Base-by-base conservation (phyloP, 2,888 invertebrate genomes). In the Oligia latruncula region DNA sequence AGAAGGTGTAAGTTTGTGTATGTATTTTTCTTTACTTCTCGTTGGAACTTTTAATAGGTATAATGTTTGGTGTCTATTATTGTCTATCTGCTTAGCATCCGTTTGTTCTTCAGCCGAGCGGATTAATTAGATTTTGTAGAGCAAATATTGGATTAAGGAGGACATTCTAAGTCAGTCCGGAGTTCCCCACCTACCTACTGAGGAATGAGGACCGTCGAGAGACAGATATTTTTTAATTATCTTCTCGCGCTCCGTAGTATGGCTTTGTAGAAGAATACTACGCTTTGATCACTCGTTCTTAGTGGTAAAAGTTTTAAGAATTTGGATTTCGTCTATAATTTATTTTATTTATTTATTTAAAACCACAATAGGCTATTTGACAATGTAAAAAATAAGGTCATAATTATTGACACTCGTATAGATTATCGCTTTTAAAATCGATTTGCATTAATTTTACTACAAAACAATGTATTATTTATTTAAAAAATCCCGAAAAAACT, bases 141-240 rank as follows among this genome's bases (percentile, higher is more conserved):
- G 15, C 52, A 81, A 86, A 83, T 86, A 82, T 76, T 86, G 29
- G 86, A 62, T 86, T 82, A 83, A 82, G 86, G 86, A 35, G 43
- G 35, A 72, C 64, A 72, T 75, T 81, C 81, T 85, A 67, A 64
- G 71, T 67, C 20, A n/a, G 29, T 40, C 23, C 40, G 20, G 40
- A 81, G 68, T n/a, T 67, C 76, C 40, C 55, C 60, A 46, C 65
- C 60, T 66, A 46, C 65, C 60, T 71, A 29, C 52, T 46, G 29
- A 70, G 81, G 75, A 81, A 82, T 80, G 81, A 60, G 35, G 40
- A 46, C 1, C 52, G 67, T 35, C 15, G 13, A 55, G 64, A 23
- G 82, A 62, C 65, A 73, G 68, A 70, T 55, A 85, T 83, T 85
- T 82, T 82, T 85, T 83, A 83, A 83, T 85, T 74, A 85, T 81